Evolutionary conservation across 2,797 vertebrate genomes (phyloP), one percentile per base, ranked within the genome.

Genomic region (Champsocephalus gunnari): DNA sequence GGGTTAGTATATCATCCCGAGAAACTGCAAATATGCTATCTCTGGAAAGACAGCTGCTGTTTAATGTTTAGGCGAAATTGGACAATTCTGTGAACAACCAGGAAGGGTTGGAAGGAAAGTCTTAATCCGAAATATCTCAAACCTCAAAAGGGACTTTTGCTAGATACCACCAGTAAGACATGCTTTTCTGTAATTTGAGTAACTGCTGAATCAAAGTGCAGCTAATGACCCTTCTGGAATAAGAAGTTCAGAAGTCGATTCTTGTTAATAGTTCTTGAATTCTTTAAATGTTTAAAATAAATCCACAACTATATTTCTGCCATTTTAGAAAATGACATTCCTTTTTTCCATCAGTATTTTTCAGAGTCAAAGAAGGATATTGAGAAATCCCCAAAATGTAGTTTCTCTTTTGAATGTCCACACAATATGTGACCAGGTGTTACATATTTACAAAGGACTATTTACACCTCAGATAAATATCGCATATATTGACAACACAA

Each of bases 381-480:
- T 54, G 19, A 72, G 9, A 28, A 9, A n/a, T 69, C 74, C 38
- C 56, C 12, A 51, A 74, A 86, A 80, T 70, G 56, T 34, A 19
- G 24, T 62, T 77, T 71, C 55, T 75, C 38, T 69, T 81, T 49
- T 60, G 13, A 77, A 64, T 21, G 61, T 79, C 65, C 69, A 75
- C 79, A 84, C 67, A 84, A 75, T 81, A 58, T 14, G 41, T 59
- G 59, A 79, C 58, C 60, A 72, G 44, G 47, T 55, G 78, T 66
- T 80, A 57, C 75, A 80, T 90, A 87, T 93, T 69, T 91, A 92
- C 91, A 93, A 81, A 85, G 4, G 2, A 14, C 47, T 90, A 89
- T 91, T 79, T 86, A 88, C 84, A 91, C 44, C 41, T 55, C 48
- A 66, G 55, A 77, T 62, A 66, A 49, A 68, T 55, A 80, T 49